Evolutionary conservation across 1,140 invertebrate genomes (phyloP), one percentile per base, ranked within the genome.

Genomic region (Aculops lycopersici): DNA sequence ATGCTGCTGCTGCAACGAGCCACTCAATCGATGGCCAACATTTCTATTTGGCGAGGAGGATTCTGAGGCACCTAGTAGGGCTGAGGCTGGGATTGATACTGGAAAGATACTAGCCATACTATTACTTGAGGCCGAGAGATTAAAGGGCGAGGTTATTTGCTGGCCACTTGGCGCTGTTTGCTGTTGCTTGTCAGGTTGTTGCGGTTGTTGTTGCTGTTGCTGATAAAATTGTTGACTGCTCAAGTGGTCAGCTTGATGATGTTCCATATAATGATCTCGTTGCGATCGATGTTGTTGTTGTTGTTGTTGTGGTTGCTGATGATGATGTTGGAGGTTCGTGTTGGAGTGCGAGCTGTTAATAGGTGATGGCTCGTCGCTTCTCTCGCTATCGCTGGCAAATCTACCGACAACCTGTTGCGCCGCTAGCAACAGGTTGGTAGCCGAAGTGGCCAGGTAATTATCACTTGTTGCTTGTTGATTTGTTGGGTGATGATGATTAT

Each of bases 1-100:
- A 42, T 18, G 8, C 36, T 42, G 20, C 20, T 18, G 8, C 36
- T 17, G 12, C 37, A 41, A 18, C 38, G 36, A 17, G 37, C 41
- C 41, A 35, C 37, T 4, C 40, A 38, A n/a, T 37, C 43, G 17
- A 41, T 42, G 35, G 43, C 45, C 4, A 46, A 46, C 15, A 44
- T 42, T 2, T 39, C 41, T 16, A 35, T 39, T 14, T 38, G 40
- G 3, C 20, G 20, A 13, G 35, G 44, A 3, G 43, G 43, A n/a
- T 18, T 42, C 2, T 39, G 41, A 13, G 44, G 18, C 18, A 42
- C 42, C 38, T 40, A 41, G 3, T 46, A 41, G 3, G 45, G 45
- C 41, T 42, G 43, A 5, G 44, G 20, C 4, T 41, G 38, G 31
- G 41, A 46, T 15, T 41, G 45, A 4, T 41, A 46, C n/a, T 39